Evolutionary conservation across 1,140 invertebrate genomes (phyloP).

Genomic region (Hetaerina americana): DNA sequence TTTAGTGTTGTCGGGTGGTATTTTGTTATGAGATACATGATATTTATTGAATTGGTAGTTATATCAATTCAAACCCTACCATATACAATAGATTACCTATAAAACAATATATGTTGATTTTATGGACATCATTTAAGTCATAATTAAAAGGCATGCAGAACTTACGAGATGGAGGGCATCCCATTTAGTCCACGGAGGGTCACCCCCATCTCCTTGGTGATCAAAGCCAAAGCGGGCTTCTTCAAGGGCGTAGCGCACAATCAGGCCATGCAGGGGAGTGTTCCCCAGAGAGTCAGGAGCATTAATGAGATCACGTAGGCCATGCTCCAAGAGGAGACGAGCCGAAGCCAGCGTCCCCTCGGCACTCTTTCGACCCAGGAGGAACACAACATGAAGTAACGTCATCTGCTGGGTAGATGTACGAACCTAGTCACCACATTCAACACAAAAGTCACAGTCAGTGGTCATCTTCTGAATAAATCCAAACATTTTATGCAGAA

Average conservation of each 20-base stretch:
- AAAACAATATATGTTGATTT: no score
- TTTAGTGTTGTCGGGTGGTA: no score
- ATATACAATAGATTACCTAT: no score
- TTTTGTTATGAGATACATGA: no score
- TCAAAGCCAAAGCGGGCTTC: slow-evolving; percentile 51
- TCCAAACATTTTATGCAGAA: no score
- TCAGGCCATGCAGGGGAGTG: slow-evolving; percentile 46
- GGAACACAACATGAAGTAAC: slow-evolving; percentile 47
- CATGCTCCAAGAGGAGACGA: slow-evolving; percentile 48
- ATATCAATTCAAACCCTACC: no score
- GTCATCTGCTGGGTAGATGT: slow-evolving; percentile 64
- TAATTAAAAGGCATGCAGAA: no score
- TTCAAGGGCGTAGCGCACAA: slow-evolving; percentile 55
- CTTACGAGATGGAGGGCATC: slow-evolving; percentile 40
- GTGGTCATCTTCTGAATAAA: no score
- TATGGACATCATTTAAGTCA: no score
- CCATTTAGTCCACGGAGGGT: slow-evolving; percentile 21
- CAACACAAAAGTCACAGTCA: no score
- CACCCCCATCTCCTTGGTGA: slow-evolving; percentile 10
- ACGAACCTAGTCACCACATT: no score
- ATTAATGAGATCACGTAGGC: slow-evolving; percentile 55
- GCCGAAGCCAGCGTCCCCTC: slow-evolving; percentile 52
- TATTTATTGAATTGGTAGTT: no score
- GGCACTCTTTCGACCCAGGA: slow-evolving; percentile 48
- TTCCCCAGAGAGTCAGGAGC: slow-evolving; percentile 54